phyloP scores from a whole-genome alignment of 2,113 vertebrate species.

The Tetrao urogallus region DNA sequence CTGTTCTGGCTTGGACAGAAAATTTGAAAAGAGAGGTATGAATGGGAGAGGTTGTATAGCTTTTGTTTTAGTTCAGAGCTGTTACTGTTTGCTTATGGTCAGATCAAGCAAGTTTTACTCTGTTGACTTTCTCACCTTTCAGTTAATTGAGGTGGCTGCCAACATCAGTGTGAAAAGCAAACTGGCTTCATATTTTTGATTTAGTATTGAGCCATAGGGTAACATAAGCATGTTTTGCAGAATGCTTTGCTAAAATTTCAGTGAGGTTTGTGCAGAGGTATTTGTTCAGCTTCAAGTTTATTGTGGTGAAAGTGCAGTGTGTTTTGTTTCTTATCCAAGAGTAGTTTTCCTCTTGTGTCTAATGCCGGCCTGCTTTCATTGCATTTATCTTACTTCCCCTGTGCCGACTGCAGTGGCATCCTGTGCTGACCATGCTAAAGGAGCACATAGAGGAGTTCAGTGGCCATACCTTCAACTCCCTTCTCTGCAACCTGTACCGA shows the following conservation, averaged over 20 bases:
- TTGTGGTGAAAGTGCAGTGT: not conserved
- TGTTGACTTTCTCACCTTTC: not conserved
- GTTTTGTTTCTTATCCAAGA: not conserved
- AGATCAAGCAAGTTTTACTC: not conserved
- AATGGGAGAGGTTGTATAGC: not conserved
- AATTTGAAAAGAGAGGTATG: not conserved
- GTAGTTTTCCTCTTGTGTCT: not conserved
- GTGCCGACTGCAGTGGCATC: slow-evolving; percentile 85
- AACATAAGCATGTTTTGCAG: fast-evolving
- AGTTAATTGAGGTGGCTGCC: not conserved
- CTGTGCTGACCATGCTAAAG: slow-evolving; percentile 80
- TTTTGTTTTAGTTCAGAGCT: not conserved
- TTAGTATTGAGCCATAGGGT: not conserved
- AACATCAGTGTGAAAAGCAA: not conserved
- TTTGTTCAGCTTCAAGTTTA: not conserved
- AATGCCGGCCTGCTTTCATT: fast-evolving
- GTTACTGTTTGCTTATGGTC: not conserved
- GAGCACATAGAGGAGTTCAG: slow-evolving; percentile 76
- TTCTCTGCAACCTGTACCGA: slow-evolving; percentile 94
- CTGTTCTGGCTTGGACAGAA: not conserved
- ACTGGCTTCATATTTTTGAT: not conserved
- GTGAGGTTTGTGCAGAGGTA: not conserved
- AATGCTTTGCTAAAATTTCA: not conserved
- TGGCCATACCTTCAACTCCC: slow-evolving; percentile 87
- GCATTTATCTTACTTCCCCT: not conserved